Percentiles rank a stretch among this genome's conserved stretches.
These are phyloP conservation scores for Buathra laborator DNA, from an alignment of 2,888 invertebrate species.

Conservation along the genomic window DNA sequence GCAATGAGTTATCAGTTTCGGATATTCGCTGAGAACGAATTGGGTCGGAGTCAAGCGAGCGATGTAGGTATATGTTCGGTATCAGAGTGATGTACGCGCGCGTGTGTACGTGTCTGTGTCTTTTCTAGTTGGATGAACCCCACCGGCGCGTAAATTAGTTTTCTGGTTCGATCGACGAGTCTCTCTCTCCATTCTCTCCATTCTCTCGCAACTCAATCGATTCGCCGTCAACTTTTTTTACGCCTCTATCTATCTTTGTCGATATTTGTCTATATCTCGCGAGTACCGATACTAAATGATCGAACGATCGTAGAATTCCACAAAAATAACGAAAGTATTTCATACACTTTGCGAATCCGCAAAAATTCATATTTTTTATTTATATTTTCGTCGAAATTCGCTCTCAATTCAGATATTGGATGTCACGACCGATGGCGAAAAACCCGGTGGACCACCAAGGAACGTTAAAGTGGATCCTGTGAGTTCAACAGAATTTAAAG, in stretches of 20 bases:
- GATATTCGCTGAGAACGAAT: constrained; percentile 95
- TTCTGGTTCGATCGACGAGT: constrained; percentile 41
- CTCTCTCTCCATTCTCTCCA: neutral
- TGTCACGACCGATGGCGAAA: constrained; percentile 83
- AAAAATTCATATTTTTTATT: neutral
- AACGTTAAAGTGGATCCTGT: constrained; percentile 94
- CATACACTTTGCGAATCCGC: neutral
- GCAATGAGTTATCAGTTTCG: constrained; percentile 95
- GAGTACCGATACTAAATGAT: neutral
- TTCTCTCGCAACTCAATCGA: constrained; percentile 37
- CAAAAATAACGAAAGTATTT: constrained; percentile 26
- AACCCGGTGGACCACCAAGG: constrained; percentile 92
- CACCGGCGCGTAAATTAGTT: constrained; percentile 45
- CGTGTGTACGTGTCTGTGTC: constrained; percentile 5
- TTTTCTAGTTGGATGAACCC: constrained; percentile 25
- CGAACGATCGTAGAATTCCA: constrained; percentile 5
- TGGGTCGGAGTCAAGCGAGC: constrained; percentile 95
- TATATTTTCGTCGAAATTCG: constrained; percentile 23
- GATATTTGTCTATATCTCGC: neutral
- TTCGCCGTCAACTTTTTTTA: constrained; percentile 29
- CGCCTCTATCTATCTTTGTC: constrained; percentile 4
- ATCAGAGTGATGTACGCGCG: constrained; percentile 40
- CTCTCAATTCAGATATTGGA: constrained; percentile 80
- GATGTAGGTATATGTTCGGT: constrained; percentile 87
- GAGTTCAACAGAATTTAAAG: constrained; percentile 93